These are phyloP conservation scores for Hypsopygia costalis DNA, from an alignment of 2,888 invertebrate species.

Conservation along the genomic window DNA sequence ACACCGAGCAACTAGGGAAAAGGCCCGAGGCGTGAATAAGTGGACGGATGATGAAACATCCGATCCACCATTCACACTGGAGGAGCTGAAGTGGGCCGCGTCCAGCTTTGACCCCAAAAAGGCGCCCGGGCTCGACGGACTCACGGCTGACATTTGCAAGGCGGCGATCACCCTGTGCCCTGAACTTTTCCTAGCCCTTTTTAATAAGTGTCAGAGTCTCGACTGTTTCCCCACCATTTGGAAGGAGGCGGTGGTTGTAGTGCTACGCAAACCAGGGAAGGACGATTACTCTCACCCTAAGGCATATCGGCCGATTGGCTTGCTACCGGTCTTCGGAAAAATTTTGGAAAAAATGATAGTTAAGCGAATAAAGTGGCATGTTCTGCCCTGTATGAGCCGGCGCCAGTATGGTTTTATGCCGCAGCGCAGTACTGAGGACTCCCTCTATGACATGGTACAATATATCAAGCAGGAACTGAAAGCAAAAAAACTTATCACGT, in stretches of 20 bases:
- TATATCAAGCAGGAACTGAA: not conserved
- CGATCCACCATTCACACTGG: conserved; percentile 1
- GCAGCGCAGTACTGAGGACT: no score
- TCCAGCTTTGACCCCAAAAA: no score
- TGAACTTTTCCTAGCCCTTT: not conserved
- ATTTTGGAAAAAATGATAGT: conserved; percentile 13
- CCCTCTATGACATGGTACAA: no score
- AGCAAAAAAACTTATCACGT: not conserved
- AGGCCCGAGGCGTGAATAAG: not conserved
- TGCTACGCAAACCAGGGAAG: no score
- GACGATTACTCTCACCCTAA: not conserved
- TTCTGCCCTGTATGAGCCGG: no score
- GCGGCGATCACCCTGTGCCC: not conserved
- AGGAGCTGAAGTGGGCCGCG: no score
- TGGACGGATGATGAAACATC: not conserved
- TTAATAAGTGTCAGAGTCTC: not conserved
- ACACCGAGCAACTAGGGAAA: not conserved
- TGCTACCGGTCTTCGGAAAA: no score
- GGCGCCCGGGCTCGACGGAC: no score
- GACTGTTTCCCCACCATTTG: not conserved
- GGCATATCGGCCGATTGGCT: conserved; percentile 11
- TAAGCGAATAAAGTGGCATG: not conserved
- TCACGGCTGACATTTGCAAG: not conserved
- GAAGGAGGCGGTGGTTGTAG: no score
- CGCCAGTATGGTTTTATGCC: no score